Percentiles rank a stretch among this genome's conserved stretches.
Evolutionary conservation across 2,888 invertebrate species (phyloP).

Genomic region (Drosophila heteroneura): DNA sequence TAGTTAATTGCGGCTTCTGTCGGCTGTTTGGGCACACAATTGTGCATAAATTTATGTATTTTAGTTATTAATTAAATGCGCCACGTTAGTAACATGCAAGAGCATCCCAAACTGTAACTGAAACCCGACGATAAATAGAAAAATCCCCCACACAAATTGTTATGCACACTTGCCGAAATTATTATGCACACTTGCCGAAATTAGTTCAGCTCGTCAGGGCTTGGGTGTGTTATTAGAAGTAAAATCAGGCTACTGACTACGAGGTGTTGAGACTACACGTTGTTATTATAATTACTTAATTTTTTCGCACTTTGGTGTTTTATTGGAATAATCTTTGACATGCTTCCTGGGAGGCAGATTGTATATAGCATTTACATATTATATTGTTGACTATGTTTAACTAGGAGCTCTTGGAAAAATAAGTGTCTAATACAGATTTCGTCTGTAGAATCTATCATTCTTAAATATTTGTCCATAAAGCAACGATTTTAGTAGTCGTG

Average conservation of each 20-base stretch:
- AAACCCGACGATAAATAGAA: background rate
- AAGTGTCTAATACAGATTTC: background rate
- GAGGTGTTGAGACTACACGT: background rate
- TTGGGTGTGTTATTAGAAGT: background rate
- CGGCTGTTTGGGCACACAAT: conserved; percentile 28
- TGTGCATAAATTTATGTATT: conserved; percentile 60
- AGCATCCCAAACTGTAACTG: conserved; percentile 22
- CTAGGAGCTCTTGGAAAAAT: background rate
- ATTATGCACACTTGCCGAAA: conserved; percentile 2
- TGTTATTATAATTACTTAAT: background rate
- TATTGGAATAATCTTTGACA: background rate
- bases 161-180: conserved; percentile 4
- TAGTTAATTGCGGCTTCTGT: conserved; percentile 74
- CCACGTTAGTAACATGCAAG: conserved; percentile 16
- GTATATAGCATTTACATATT: background rate
- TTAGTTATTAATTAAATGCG: conserved; percentile 76
- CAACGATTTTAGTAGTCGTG: background rate
- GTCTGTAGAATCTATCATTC: too few relatives aligned
- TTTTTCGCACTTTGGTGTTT: background rate
- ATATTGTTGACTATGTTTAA: background rate
- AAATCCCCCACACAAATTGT: conserved; percentile 1
- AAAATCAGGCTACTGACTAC: background rate
- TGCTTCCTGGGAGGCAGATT: too few relatives aligned
- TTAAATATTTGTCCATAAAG: background rate
- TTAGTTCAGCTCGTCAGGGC: conserved; percentile 3